A percentile compares a stretch with the other conserved stretches of the same genome.
phyloP scores from a whole-genome alignment of 2,797 vertebrate species.

The Schizopygopsis malacanthus region DNA sequence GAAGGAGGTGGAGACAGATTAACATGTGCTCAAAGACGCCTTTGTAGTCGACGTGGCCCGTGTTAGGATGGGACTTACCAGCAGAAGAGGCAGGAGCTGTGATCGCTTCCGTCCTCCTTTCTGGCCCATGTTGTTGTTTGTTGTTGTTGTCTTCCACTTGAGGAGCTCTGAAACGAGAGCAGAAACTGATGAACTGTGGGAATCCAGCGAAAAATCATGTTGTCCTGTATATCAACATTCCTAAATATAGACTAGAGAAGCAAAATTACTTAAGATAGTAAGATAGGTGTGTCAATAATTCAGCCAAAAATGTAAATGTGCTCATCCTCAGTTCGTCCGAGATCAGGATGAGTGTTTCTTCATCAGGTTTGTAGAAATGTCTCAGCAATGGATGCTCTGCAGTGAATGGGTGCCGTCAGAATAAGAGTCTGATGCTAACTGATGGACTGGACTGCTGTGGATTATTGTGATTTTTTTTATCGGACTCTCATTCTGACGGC shows the following conservation, averaged over 20 bases:
- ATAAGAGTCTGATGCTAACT: no score
- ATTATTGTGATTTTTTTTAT: no score
- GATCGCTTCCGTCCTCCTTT: constrained; percentile 75
- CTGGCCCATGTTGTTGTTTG: constrained; percentile 76
- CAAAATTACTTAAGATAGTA: no score
- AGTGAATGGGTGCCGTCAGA: neutral
- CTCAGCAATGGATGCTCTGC: no score
- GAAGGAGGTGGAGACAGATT: constrained; percentile 51
- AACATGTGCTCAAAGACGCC: constrained; percentile 20
- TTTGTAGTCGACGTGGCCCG: neutral
- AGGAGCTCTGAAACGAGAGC: constrained; percentile 25
- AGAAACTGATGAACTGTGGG: neutral
- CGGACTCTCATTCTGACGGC: no score
- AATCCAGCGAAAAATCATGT: neutral
- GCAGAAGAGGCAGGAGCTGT: constrained; percentile 83
- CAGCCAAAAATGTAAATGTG: no score
- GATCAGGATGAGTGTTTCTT: no score
- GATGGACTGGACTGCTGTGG: no score
- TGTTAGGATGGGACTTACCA: constrained; percentile 78
- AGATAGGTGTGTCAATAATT: no score
- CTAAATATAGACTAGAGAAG: neutral
- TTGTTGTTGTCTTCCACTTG: constrained; percentile 70
- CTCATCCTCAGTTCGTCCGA: no score
- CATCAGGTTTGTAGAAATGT: no score
- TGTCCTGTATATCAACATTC: no score